Evolutionary conservation across 2,888 invertebrate genomes (phyloP), one percentile per base, ranked within the genome.

Genomic region (Venustoraphidia nigricollis): DNA sequence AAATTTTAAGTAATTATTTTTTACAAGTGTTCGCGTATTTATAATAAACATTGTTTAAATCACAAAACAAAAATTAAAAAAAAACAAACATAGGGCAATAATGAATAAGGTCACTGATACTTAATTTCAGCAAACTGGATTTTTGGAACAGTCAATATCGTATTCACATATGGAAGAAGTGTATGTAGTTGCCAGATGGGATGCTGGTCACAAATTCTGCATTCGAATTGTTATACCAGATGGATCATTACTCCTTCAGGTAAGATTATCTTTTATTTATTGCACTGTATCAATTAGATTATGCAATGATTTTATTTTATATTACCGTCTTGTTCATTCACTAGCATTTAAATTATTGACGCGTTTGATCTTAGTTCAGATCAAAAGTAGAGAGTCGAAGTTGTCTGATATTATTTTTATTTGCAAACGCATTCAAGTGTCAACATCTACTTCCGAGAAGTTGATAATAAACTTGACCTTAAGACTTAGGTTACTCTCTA

Each of bases 131-230:
- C 73, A 77, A 10, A 72, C 72, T 34, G 79, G 79, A 45, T 70
- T 77, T 51, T 69, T 86, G 65, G 83, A 83, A 59, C 68, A 71
- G 10, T 73, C 81, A 2, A 69, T 86, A 47, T 72, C 77, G 5
- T 86, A 85, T 64, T 79, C 79, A 57, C 74, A 73, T 57, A 83
- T 87, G 72, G 82, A 83, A 57, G 84, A 86, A 59, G 79, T 86
- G 3, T 84, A 83, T 61, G 77, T 81, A 54, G 81, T 85, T 45
- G 77, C 81, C 1, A 72, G 84, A 46, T 86, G 85, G 83, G 86
- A 86, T 58, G 77, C 79, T 2, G 81, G 81, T n/a, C 79, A 85
- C 57, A 83, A 83, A 62, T 85, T 81, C 66, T 86, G 85, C 63
- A 73, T 87, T 51, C 73, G 85, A 53, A 79, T 87, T 57, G 82